Evolutionary conservation across 2,113 vertebrate species (phyloP).

Genomic region (Bufo gargarizans): DNA sequence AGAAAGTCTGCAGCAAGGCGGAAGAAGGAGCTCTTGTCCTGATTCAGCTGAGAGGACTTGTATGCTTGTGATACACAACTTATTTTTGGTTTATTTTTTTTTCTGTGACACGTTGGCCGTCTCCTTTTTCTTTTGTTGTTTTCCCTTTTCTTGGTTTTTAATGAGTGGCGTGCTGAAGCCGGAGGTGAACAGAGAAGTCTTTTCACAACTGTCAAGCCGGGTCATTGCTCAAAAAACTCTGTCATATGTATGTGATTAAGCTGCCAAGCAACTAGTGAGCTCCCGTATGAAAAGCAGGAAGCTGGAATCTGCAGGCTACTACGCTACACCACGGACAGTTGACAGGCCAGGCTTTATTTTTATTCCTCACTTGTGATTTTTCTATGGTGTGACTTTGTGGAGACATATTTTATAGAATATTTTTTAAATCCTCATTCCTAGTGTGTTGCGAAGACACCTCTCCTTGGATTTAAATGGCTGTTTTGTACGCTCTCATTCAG

Average conservation of each 20-base stretch:
- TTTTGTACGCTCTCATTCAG: neutral
- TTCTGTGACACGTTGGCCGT: neutral
- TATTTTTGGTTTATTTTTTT: neutral
- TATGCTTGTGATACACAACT: constrained; percentile 22
- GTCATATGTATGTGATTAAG: constrained; percentile 51
- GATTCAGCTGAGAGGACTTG: constrained; percentile 61
- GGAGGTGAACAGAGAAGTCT: constrained; percentile 25
- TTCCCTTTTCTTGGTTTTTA: neutral
- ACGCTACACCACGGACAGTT: constrained; percentile 10
- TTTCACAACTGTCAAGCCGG: constrained; percentile 35
- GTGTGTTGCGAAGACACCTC: neutral
- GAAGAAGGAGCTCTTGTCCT: constrained; percentile 47
- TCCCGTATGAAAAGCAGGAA: constrained; percentile 50
- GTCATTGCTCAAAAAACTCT: constrained; percentile 14
- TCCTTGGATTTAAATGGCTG: neutral
- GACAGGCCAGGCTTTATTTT: neutral
- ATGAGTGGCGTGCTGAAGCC: neutral
- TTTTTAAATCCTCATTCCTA: neutral
- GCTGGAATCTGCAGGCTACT: constrained; percentile 4
- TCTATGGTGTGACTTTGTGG: neutral
- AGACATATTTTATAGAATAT: neutral
- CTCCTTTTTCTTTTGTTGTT: neutral
- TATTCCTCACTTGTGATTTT: neutral
- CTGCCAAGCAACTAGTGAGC: constrained; percentile 50
- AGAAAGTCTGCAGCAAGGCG: constrained; percentile 72